Evolutionary conservation across 2,888 invertebrate genomes (phyloP).

Genomic region (Xanthia togata): DNA sequence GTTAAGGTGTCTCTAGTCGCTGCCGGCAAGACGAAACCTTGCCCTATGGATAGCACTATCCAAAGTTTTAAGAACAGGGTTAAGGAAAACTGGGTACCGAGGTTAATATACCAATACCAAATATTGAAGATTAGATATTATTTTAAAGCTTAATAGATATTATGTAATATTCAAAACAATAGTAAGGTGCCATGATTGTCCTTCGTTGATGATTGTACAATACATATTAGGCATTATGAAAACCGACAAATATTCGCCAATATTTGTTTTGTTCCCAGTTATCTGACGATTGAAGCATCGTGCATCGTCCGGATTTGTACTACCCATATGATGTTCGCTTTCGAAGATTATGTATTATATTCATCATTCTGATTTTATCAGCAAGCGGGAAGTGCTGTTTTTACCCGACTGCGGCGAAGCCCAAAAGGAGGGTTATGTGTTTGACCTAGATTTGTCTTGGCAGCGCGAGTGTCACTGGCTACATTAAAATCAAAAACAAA

Average conservation of each 20-base stretch:
- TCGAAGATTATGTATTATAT: not conserved
- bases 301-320: not conserved
- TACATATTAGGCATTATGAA: not conserved
- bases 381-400: not conserved
- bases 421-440: too few relatives aligned
- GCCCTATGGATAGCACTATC: not conserved
- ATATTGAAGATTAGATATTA: not conserved
- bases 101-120: not conserved
- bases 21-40: not conserved
- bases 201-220: not conserved
- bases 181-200: too few relatives aligned
- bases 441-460: too few relatives aligned
- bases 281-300: not conserved
- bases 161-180: not conserved
- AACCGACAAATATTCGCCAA: not conserved
- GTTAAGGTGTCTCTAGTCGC: too few relatives aligned
- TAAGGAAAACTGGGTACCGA: not conserved
- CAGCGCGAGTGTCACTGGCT: too few relatives aligned
- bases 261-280: not conserved
- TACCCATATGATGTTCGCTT: not conserved
- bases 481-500: too few relatives aligned
- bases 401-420: too few relatives aligned
- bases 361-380: not conserved
- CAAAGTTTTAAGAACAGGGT: not conserved
- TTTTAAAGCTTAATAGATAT: not conserved